Evolutionary conservation across 2,797 vertebrate genomes (phyloP), one percentile per base, ranked within the genome.

Genomic region (Acanthurus leucopareius): DNA sequence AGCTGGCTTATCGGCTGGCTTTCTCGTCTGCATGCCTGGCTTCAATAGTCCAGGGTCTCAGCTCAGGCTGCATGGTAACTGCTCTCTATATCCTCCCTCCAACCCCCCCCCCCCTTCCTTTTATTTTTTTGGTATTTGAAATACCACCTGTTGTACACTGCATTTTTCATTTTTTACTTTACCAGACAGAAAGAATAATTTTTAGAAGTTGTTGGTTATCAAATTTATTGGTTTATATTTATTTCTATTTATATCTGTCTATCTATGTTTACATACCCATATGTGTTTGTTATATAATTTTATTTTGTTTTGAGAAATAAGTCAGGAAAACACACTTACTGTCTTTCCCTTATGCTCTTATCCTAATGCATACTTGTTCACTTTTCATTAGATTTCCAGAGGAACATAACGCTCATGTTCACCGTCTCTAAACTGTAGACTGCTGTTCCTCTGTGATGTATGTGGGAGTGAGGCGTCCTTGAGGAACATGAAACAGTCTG

Each of bases 11-110:
- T 98, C 97, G 35, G 87, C 89, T 93, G 95, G 93, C 96, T 95
- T 92, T 97, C 91, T 96, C 93, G 95, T 96, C 96, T 97, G 94
- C 93, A 84, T 94, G 96, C 96, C 92, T 95, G 93, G 91, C 94
- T 94, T 95, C 86, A 93, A 94, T 95, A 94, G 92, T 94, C 95
- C 96, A 96, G 96, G 96, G 95, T 96, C 96, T 97, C 89, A 38
- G 91, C 94, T 94, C 94, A 86, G 92, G 92, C 96, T 95, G 92
- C 90, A 70, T 79, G 83, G 80, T 90, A 89, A 80, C 84, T 59
- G 84, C 83, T 88, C 68, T 83, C 76, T 82, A 32, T 80, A 79
- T 80, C 63, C 63, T 61, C 61, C 66, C 66, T 80, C 2, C 69
- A 71, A 70, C 53, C 69, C 79, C 67, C 75, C 83, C 48, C 72